Percentiles rank a stretch among this genome's conserved stretches.
Evolutionary conservation across 2,797 vertebrate species (phyloP).

Genomic region (Gymnocypris eckloni): DNA sequence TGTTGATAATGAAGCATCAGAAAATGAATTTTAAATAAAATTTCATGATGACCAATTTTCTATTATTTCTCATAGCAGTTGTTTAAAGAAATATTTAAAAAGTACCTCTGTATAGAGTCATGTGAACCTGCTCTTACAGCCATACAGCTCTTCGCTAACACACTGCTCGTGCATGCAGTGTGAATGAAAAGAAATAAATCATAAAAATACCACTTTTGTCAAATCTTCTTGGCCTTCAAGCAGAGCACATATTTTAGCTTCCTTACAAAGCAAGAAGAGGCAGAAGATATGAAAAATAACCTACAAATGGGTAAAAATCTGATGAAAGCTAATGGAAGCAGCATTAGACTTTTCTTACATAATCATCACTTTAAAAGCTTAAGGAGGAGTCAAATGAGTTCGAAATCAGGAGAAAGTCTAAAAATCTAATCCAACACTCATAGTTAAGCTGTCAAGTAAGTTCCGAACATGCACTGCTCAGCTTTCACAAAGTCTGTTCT

Average conservation of each 20-base stretch:
- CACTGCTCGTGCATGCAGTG: neutral
- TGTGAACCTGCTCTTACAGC: neutral
- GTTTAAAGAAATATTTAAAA: neutral
- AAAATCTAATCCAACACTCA: slow-evolving; percentile 11
- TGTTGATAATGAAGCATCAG: neutral
- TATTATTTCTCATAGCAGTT: neutral
- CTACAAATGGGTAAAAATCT: slow-evolving; percentile 3
- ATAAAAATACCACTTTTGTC: neutral
- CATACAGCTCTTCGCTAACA: neutral
- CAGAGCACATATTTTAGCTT: neutral
- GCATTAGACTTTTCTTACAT: slow-evolving; percentile 8
- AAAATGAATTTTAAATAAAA: neutral
- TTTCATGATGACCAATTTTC: neutral
- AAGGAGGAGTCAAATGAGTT: neutral
- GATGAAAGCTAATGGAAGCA: slow-evolving; percentile 13
- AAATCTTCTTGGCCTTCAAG: neutral
- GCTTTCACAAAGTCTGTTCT: slow-evolving; percentile 7
- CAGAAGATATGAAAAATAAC: neutral
- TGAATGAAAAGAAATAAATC: neutral
- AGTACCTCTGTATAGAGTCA: neutral
- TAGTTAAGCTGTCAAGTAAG: slow-evolving; percentile 15
- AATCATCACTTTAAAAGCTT: slow-evolving; percentile 20
- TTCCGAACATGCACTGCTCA: slow-evolving; percentile 26
- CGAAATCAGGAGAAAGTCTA: neutral
- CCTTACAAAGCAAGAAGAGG: neutral